Conservation (phyloP, 1,140 invertebrate genomes). For the Brachionus paranguensis region DNA sequence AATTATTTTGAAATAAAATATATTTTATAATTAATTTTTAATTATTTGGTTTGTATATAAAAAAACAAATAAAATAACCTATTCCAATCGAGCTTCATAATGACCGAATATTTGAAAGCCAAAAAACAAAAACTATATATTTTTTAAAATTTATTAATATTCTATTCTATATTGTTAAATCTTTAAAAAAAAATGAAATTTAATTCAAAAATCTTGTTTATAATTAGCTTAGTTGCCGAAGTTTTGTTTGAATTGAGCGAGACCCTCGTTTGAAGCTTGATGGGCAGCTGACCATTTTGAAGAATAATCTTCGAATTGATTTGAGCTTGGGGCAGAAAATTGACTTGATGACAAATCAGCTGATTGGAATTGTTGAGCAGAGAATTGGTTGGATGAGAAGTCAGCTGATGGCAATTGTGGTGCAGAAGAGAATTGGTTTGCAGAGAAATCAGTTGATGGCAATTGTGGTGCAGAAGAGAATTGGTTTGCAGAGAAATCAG, state of each 20-base stretch:
- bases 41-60: too few species aligned
- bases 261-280: background rate
- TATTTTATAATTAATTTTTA: too few species aligned
- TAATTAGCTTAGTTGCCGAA: background rate
- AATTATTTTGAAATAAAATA: too few species aligned
- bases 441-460: background rate
- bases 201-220: background rate
- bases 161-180: too few species aligned
- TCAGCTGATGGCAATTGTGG: background rate
- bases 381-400: background rate
- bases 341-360: background rate
- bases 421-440: background rate
- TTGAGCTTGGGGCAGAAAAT: slow-evolving; percentile 5
- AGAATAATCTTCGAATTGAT: background rate
- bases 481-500: background rate
- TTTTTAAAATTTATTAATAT: too few species aligned
- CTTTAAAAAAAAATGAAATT: background rate
- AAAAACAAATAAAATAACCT: too few species aligned
- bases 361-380: background rate
- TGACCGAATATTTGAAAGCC: too few species aligned
- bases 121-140: too few species aligned
- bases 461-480: background rate
- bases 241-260: background rate
- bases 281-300: background rate
- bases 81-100: too few species aligned